Evolutionary conservation across 2,797 vertebrate species (phyloP), one percentile per base, ranked within the genome.

Genomic region (Oreortyx pictus): DNA sequence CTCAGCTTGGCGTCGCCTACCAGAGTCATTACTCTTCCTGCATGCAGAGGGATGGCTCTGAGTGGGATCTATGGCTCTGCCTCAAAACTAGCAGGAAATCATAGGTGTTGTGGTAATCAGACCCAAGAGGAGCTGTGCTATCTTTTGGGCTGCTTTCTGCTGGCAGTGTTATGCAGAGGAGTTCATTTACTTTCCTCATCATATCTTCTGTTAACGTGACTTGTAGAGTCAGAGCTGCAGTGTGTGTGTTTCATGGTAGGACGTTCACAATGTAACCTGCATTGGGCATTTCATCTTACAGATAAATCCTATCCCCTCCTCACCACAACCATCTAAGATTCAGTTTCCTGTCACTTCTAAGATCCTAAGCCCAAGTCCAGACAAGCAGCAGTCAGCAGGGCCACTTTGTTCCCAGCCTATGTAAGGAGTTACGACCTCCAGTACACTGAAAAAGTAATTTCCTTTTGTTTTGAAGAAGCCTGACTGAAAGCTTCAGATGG

Each of bases 221-320:
- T 65, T 82, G 11, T 54, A 24, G 68, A 73, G 15, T 57, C 66
- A 59, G 9, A 22, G 16, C 75, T 57, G 18, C 74, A 14, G 0
- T 14, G 17, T 19, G 7, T 29, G 37, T 75, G 46, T 44, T 35
- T 83, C 46, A 3, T 44, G 23, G 47, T 5, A 31, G n/a, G n/a
- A 39, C 0, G 0, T 47, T 70, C 16, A 7, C 52, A 64, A 29
- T 3, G 2, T 4, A 49, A 24, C 37, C 54, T 14, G 0, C 31
- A 19, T 31, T 50, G 41, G 27, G 10, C 33, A 37, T 57, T 13
- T 66, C 0, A 0, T 73, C 4, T 54, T 64, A 33, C 6, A 66
- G 59, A 24, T 31, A 6, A 2, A 0, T 56, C 5, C 1, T 29
- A 1, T 24, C 12, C 39, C 13, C 31, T 47, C 23, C 71, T 76